Base-by-base conservation (phyloP, 1,140 invertebrate genomes). In the Pseudomyrmex dendroicus region DNA sequence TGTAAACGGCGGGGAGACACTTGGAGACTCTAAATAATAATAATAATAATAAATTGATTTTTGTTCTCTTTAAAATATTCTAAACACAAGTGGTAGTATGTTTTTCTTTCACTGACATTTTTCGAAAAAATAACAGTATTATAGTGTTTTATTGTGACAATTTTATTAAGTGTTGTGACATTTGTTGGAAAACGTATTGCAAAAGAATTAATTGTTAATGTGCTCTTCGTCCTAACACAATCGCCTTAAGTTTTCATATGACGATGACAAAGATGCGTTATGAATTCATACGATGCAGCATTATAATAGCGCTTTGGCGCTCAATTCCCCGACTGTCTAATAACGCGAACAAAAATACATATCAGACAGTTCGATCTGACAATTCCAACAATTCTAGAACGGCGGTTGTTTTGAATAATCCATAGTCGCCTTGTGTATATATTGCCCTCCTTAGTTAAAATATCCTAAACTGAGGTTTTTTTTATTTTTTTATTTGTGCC, bases 311-410 rank as follows among this genome's bases (percentile, higher is more conserved):
- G 20, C 4, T 10, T 7, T n/a, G 20, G n/a, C 7, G 22, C 25
- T 25, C n/a, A 62, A 57, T 25, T 0, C 0, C 9, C 7, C 17
- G 48, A 17, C 20, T 17, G 62, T 84, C 59, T 73, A 61, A 50
- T 52, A 66, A 67, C 25, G 7, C 0, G 25, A 22, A 52, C 80
- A 8, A 48, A 72, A 82, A 87, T 82, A 82, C 63, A 54, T 25
- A 35, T 57, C 72, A 82, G 83, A 82, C 73, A 22, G 52, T 73
- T 88, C 61, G 72, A 87, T 73, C 72, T 4, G 59, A 66, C 22
- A 76, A 52, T 20, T 17, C 22, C 20, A 54, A 56, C 10, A 67
- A 68, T 73, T 57, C 17, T 64, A 54, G 83, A 13, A 72, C 54
- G 83, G 67, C 54, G 83, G 7, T 72, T 0, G 0, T 7, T 2